Conservation (phyloP, 2,797 vertebrate genomes). For the Apogon hyalosoma region DNA sequence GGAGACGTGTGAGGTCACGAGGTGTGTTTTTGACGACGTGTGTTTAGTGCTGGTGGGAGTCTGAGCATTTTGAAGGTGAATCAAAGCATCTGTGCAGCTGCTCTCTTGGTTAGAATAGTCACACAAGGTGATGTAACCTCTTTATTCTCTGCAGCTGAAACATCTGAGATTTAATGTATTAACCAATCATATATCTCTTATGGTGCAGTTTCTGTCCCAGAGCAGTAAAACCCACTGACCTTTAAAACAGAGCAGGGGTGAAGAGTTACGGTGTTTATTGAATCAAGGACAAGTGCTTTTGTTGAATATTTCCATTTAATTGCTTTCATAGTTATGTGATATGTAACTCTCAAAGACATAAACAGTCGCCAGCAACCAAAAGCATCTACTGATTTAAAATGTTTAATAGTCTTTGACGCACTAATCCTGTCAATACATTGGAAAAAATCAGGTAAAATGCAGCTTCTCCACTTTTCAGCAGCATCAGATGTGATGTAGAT, state of each 20-base stretch:
- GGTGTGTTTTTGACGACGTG: conserved; percentile 35
- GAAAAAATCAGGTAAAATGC: too few species aligned
- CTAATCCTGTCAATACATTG: too few species aligned
- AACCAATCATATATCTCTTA: conserved; percentile 19
- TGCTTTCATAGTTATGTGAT: too few species aligned
- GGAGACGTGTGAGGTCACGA: conserved; percentile 27
- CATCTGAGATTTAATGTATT: conserved; percentile 44
- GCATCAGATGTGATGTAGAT: too few species aligned
- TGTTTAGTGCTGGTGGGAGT: conserved; percentile 40
- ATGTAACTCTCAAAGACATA: too few species aligned
- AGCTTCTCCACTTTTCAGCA: too few species aligned
- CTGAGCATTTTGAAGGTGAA: conserved; percentile 65
- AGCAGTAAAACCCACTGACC: conserved; percentile 27
- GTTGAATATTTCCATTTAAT: too few species aligned
- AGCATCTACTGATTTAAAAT: too few species aligned
- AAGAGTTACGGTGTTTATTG: neutral
- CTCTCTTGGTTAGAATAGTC: conserved; percentile 17
- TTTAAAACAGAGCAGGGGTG: conserved; percentile 7
- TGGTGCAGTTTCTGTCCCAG: conserved; percentile 10
- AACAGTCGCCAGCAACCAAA: too few species aligned
- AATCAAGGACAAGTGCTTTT: too few species aligned
- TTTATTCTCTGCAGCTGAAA: conserved; percentile 18
- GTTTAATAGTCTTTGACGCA: too few species aligned
- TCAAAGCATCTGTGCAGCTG: conserved; percentile 50
- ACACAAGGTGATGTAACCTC: neutral